Percentiles rank a stretch among this genome's conserved stretches.
phyloP scores from a whole-genome alignment of 2,113 vertebrate species.

The Macquaria australasica region DNA sequence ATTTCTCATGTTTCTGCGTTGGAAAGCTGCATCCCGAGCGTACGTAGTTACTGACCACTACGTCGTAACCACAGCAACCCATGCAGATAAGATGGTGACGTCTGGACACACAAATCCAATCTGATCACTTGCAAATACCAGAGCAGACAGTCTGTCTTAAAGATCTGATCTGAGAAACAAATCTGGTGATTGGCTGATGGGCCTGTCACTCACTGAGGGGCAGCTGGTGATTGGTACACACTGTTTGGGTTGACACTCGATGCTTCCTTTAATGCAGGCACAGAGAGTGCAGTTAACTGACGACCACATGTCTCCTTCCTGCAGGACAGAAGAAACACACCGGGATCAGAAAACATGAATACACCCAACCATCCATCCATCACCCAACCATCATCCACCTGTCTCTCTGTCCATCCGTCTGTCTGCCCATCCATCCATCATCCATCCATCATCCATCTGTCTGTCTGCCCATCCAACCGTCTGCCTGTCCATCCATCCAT shows the following conservation, averaged over 20 bases:
- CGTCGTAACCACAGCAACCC: too few species aligned
- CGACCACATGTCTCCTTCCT: constrained; percentile 99
- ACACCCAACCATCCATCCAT: neutral
- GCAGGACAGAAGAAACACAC: constrained; percentile 2
- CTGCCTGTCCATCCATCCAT: neutral
- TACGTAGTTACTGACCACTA: too few species aligned
- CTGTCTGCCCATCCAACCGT: neutral
- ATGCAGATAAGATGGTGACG: too few species aligned
- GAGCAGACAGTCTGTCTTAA: too few species aligned
- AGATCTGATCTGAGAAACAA: too few species aligned
- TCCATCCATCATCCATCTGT: neutral
- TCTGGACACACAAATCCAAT: too few species aligned
- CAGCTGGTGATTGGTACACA: constrained; percentile 95
- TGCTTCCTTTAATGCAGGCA: constrained; percentile 91
- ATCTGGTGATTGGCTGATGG: constrained; percentile 28
- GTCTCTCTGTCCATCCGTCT: neutral
- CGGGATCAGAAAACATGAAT: neutral
- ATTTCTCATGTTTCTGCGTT: too few species aligned
- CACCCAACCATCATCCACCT: neutral
- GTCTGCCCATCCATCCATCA: neutral
- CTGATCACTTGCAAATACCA: too few species aligned
- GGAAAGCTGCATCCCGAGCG: too few species aligned
- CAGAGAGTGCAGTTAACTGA: constrained; percentile 96
- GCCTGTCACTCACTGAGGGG: constrained; percentile 88
- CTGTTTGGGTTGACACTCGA: constrained; percentile 93